Evolutionary conservation across 2,113 vertebrate genomes (phyloP).

Genomic region (Panthera leo): DNA sequence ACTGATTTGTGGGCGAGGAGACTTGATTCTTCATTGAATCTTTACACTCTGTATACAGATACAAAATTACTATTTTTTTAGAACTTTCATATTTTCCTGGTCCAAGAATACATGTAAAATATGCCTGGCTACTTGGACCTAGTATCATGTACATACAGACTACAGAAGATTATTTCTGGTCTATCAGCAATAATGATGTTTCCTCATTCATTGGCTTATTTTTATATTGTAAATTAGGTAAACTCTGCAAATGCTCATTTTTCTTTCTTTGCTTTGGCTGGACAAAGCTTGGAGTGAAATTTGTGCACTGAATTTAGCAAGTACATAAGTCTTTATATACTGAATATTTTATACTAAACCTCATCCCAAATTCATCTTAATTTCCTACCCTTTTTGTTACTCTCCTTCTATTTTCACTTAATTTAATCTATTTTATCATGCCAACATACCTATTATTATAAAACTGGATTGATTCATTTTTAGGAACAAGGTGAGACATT

Average conservation of each 20-base stretch:
- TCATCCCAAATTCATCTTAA: slow-evolving; percentile 32
- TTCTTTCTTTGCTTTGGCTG: not conserved
- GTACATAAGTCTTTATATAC: not conserved
- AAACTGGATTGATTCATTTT: slow-evolving; percentile 27
- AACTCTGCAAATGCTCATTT: not conserved
- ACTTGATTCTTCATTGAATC: not conserved
- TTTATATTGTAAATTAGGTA: not conserved
- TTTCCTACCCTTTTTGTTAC: not conserved
- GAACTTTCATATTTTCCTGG: not conserved
- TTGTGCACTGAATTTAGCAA: not conserved
- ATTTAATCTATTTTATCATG: slow-evolving; percentile 13
- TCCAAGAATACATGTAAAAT: not conserved
- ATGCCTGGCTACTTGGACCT: not conserved
- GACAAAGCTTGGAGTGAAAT: not conserved
- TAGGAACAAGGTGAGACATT: not conserved
- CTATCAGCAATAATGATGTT: not conserved
- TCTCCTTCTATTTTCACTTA: not conserved
- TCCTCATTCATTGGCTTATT: not conserved
- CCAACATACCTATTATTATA: not conserved
- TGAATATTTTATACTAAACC: slow-evolving; percentile 47
- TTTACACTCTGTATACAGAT: not conserved
- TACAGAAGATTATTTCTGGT: not conserved
- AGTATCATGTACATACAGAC: not conserved
- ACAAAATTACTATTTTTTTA: not conserved
- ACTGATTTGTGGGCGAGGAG: not conserved